Evolutionary conservation across 2,888 invertebrate species (phyloP).

Genomic region (Stenolophus ochropezus): DNA sequence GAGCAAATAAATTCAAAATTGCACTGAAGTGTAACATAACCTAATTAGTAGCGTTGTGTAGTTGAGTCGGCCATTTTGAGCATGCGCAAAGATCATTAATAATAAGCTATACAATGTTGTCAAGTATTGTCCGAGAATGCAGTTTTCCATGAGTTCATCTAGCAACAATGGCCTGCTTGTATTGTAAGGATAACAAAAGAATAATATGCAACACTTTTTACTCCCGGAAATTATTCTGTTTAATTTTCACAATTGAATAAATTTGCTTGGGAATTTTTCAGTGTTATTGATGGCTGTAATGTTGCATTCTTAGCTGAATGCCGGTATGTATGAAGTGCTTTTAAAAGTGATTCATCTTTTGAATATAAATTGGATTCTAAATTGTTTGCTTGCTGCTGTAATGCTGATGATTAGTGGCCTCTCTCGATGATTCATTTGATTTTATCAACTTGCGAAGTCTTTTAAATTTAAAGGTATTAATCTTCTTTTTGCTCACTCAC

Average conservation of each 20-base stretch:
- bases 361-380: constrained; percentile 20
- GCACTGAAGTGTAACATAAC: too few species aligned
- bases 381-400: constrained; percentile 18
- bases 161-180: not conserved
- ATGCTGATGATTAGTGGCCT: constrained; percentile 1
- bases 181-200: not conserved
- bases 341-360: constrained; percentile 18
- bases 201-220: not conserved
- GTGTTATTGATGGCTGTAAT: constrained; percentile 3
- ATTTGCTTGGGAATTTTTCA: not conserved
- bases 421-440: constrained; percentile 1
- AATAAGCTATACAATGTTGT: not conserved
- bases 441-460: constrained; percentile 2
- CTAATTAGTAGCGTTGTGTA: not conserved
- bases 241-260: constrained; percentile 7
- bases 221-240: not conserved
- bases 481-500: not conserved
- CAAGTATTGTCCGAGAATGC: not conserved
- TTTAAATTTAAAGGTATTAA: constrained; percentile 5
- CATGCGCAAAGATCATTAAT: not conserved
- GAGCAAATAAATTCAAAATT: too few species aligned
- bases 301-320: not conserved
- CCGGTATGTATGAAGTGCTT: constrained; percentile 6
- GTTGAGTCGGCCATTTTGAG: not conserved
- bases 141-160: not conserved